phyloP scores from a whole-genome alignment of 2,888 invertebrate species.

The Drosophila maculinotata region DNA sequence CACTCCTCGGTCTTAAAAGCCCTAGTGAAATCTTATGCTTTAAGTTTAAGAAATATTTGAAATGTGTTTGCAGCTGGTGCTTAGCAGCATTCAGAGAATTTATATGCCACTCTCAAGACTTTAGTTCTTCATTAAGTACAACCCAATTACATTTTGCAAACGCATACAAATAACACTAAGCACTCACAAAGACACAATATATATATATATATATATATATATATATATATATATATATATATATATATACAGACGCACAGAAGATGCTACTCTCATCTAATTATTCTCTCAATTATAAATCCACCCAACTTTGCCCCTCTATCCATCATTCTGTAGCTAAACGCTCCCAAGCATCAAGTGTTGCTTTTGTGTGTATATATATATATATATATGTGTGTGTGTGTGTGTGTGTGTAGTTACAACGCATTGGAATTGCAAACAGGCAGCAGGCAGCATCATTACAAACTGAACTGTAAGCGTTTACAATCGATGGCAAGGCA shows the following conservation, averaged over 20 bases:
- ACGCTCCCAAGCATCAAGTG: constrained; percentile 36
- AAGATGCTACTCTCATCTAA: constrained; percentile 64
- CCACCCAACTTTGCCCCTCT: constrained; percentile 32
- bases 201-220: no score
- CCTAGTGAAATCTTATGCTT: neutral
- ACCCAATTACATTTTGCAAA: constrained; percentile 51
- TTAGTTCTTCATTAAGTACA: constrained; percentile 52
- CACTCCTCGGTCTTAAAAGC: no score
- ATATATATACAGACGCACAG: constrained; percentile 5
- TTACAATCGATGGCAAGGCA: constrained; percentile 68
- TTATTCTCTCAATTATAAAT: constrained; percentile 73
- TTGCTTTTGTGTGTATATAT: constrained; percentile 22
- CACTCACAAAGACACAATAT: constrained; percentile 12
- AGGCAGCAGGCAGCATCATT: constrained; percentile 51
- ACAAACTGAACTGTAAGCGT: constrained; percentile 61
- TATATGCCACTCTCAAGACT: constrained; percentile 38
- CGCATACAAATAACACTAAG: constrained; percentile 35
- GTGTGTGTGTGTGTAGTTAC: constrained; percentile 22
- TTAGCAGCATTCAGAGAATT: constrained; percentile 20
- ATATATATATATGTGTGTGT: constrained; percentile 1
- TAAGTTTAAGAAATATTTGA: neutral
- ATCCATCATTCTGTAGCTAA: constrained; percentile 44
- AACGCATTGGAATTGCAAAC: constrained; percentile 51
- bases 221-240: neutral
- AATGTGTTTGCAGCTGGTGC: constrained; percentile 16